phyloP scores from a whole-genome alignment of 2,888 invertebrate species.

The Ectemnius continuus region DNA sequence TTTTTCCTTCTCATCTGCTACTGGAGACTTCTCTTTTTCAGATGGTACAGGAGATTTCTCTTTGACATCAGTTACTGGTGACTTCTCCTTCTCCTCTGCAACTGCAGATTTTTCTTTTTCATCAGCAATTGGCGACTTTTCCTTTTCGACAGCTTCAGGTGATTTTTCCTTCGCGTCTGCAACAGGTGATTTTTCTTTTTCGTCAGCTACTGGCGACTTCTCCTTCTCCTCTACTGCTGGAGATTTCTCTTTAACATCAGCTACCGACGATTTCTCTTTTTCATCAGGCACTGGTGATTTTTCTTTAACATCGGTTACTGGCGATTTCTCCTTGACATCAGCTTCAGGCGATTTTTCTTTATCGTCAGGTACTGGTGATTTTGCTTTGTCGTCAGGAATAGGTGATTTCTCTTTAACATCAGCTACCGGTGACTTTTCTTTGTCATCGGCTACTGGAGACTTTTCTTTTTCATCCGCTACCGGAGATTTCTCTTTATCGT shows the following conservation, averaged over 20 bases:
- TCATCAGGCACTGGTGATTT: slow-evolving; percentile 10
- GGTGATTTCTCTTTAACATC: no score
- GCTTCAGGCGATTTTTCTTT: no score
- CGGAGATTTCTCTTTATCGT: slow-evolving; percentile 50
- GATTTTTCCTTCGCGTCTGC: neutral
- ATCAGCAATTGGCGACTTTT: no score
- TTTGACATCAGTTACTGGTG: no score
- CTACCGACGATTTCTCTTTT: neutral
- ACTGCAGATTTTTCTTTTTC: no score
- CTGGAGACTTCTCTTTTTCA: neutral
- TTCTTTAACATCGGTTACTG: neutral
- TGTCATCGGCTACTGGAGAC: slow-evolving; percentile 14
- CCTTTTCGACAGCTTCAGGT: no score
- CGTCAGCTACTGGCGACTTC: slow-evolving; percentile 27
- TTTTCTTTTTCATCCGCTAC: slow-evolving; percentile 46
- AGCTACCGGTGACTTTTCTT: no score
- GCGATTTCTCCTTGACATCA: neutral
- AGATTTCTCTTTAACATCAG: slow-evolving; percentile 6
- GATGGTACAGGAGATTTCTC: no score
- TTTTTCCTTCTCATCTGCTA: neutral
- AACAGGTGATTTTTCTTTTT: neutral
- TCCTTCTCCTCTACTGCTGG: slow-evolving; percentile 33
- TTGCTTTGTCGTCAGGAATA: no score
- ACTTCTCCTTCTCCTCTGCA: no score
- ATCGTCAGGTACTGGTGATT: no score